Percentiles rank a stretch among this genome's conserved stretches.
These are phyloP conservation scores for Maniola hyperantus DNA, from an alignment of 2,888 invertebrate genomes.

Conservation along the genomic window DNA sequence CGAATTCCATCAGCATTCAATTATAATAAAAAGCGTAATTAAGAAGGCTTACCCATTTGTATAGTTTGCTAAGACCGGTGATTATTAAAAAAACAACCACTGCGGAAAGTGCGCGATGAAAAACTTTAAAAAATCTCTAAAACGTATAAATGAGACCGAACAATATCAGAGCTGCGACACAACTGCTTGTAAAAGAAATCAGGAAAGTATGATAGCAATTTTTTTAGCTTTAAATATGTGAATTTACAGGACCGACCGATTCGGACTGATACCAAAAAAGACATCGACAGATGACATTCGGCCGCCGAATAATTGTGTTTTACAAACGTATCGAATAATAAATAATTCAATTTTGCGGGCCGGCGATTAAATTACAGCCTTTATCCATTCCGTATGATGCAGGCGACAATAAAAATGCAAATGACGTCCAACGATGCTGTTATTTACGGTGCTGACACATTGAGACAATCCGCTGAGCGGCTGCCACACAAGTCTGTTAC, in stretches of 20 bases:
- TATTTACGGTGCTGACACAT: constrained; percentile 65
- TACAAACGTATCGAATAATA: constrained; percentile 67
- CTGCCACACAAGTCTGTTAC: constrained; percentile 34
- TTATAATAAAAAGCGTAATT: constrained; percentile 34
- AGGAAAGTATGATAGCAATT: constrained; percentile 50
- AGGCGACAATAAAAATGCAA: constrained; percentile 80
- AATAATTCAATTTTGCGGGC: constrained; percentile 78
- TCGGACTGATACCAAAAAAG: constrained; percentile 57
- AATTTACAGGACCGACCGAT: constrained; percentile 52
- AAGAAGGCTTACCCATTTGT: constrained; percentile 47
- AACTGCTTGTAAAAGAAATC: constrained; percentile 52
- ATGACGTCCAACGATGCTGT: constrained; percentile 67
- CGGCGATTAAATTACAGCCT: constrained; percentile 71
- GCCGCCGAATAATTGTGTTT: constrained; percentile 66
- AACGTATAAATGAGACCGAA: constrained; percentile 47
- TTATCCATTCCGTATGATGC: constrained; percentile 63
- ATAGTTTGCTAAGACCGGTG: constrained; percentile 33
- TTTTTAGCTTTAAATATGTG: constrained; percentile 52
- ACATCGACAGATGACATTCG: constrained; percentile 50
- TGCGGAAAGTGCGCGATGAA: constrained; percentile 26
- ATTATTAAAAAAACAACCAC: constrained; percentile 37
- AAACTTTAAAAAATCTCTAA: constrained; percentile 40
- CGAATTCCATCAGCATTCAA: constrained; percentile 13
- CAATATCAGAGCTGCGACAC: constrained; percentile 48
- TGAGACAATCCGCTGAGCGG: constrained; percentile 54